phyloP scores from a whole-genome alignment of 2,888 invertebrate species.

The Drosophila gaucha region DNA sequence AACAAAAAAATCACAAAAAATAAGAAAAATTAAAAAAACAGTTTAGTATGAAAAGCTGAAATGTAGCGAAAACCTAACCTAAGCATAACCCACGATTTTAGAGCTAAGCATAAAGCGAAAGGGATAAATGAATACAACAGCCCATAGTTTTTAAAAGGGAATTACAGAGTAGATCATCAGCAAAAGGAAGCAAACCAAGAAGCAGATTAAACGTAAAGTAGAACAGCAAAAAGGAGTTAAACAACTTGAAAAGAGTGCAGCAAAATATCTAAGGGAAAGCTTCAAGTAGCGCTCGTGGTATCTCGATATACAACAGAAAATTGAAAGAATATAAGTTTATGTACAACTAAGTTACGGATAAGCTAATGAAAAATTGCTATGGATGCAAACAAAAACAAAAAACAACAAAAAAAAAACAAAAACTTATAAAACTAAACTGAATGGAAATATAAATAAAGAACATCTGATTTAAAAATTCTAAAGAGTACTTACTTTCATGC shows the following conservation, averaged over 20 bases:
- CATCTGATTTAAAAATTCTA: constrained; percentile 47
- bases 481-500: constrained; percentile 1
- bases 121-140: constrained; percentile 30
- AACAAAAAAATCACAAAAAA: constrained; percentile 24
- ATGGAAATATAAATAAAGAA: constrained; percentile 70
- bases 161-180: constrained; percentile 42
- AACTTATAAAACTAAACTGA: constrained; percentile 67
- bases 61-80: constrained; percentile 66
- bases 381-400: constrained; percentile 43
- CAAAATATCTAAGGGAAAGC: constrained; percentile 45
- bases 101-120: constrained; percentile 68
- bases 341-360: constrained; percentile 69
- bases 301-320: constrained; percentile 44
- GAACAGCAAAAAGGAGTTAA: constrained; percentile 23
- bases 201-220: constrained; percentile 12
- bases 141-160: constrained; percentile 69
- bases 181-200: constrained; percentile 9
- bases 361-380: constrained; percentile 71
- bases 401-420: constrained; percentile 21
- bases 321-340: constrained; percentile 54
- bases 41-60: constrained; percentile 67
- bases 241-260: constrained; percentile 5
- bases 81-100: constrained; percentile 78
- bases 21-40: constrained; percentile 26
- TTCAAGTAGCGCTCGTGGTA: constrained; percentile 51